Base-by-base conservation (phyloP, 1,140 invertebrate species). In the Heliconius hewitsoni region DNA sequence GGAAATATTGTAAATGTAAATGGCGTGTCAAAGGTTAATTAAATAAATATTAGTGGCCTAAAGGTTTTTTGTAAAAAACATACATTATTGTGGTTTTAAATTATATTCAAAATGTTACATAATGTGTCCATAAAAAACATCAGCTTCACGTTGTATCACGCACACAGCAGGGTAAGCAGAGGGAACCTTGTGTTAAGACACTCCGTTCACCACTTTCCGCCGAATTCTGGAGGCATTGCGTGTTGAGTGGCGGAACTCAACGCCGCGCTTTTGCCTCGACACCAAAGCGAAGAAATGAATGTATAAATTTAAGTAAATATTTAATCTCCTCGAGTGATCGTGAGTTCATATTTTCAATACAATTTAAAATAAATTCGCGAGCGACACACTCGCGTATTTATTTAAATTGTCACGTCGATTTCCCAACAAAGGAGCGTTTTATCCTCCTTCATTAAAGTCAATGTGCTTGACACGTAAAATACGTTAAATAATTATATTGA, bases 401-500 rank as follows among this genome's bases (percentile, higher is more conserved):
- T 55, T 74, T 74, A 55, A 74, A 27, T 60, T 55, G 52, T 8
- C n/a, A n/a, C 57, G 57, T 27, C 57, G 11, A 3, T 60, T 60
- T 55, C n/a, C 57, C 57, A 60, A 60, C 57, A 60, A 60, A 60
- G 9, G 3, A 60, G 8, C 19, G 9, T 60, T 60, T 60, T 23
- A 27, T 60, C 57, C 57, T 60, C 23, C 57, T 23, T 23, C 57
- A 23, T 60, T 60, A 60, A 60, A 46, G n/a, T 60, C 57, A n/a
- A 60, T 27, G n/a, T 27, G 57, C 57, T 60, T 60, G 57, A 60
- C 23, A 60, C 57, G 57, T 60, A 60, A 60, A 66, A n/a, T 66
- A 66, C 4, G 27, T 16, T 66, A 66, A 66, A 30, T 30, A 66
- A 30, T 30, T 66, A 16, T 66, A 16, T 66, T 30, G 60, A 66